These are phyloP conservation scores for Tubiluchus corallicola DNA, from an alignment of 2,888 invertebrate genomes.

Conservation along the genomic window DNA sequence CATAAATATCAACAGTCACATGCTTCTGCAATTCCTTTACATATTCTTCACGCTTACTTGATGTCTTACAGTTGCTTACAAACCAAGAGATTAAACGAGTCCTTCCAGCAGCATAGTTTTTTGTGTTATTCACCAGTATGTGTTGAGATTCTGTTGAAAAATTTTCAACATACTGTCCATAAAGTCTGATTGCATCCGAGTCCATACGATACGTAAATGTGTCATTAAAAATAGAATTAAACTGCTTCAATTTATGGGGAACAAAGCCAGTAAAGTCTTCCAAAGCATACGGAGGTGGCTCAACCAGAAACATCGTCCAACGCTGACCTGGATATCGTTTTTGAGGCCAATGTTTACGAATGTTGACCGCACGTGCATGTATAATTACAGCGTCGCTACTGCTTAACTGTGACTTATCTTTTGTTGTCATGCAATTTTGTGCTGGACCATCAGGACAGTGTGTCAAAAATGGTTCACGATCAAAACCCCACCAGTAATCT, in stretches of 20 bases:
- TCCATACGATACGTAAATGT: background rate
- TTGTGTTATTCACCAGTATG: too few relatives aligned
- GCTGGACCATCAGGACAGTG: background rate
- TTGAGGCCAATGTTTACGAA: too few relatives aligned
- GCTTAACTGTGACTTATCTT: background rate
- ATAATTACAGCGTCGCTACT: background rate
- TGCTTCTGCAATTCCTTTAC: background rate
- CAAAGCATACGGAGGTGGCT: background rate
- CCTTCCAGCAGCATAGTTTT: background rate
- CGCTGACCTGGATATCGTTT: background rate
- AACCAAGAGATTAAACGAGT: background rate
- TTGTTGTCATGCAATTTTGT: background rate
- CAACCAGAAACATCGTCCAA: background rate
- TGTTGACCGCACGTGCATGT: background rate
- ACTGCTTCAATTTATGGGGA: background rate
- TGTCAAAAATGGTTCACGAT: background rate
- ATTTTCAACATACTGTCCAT: background rate
- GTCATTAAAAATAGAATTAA: background rate
- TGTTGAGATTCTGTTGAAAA: too few relatives aligned
- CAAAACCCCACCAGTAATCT: background rate
- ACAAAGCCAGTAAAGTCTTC: background rate
- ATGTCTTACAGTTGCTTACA: background rate
- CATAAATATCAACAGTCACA: background rate
- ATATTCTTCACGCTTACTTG: background rate
- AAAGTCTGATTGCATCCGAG: background rate